Conservation (phyloP, 2,113 vertebrate genomes). For the Pseudorectes ferrugineus region DNA sequence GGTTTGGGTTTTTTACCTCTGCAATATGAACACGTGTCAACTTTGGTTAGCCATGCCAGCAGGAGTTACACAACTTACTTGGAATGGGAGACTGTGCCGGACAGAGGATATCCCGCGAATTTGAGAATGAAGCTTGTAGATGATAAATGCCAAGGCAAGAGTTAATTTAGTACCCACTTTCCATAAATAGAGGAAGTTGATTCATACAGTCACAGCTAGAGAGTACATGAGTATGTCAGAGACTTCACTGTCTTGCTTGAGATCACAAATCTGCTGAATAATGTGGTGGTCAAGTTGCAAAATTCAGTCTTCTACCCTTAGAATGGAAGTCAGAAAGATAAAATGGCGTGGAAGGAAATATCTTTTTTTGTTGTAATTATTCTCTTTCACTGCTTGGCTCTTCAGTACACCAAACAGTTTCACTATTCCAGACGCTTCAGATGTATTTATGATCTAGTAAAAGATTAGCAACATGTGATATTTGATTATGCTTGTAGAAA, state of each 20-base stretch:
- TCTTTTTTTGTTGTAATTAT: not conserved
- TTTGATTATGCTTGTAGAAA: not conserved
- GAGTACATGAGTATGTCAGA: not conserved
- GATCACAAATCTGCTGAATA: not conserved
- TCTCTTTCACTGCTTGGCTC: not conserved
- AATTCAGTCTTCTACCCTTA: not conserved
- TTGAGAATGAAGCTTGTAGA: constrained; percentile 33
- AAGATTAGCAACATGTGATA: not conserved
- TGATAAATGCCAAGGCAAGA: constrained; percentile 36
- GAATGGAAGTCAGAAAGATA: not conserved
- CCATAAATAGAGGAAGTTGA: constrained; percentile 66
- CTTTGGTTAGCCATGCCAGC: not conserved
- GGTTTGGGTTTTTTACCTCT: not conserved
- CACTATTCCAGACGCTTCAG: not conserved
- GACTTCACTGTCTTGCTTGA: not conserved
- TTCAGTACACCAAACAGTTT: not conserved
- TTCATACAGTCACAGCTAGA: constrained; percentile 43
- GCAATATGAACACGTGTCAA: not conserved
- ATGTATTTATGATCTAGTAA: not conserved
- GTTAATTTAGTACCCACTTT: constrained; percentile 37
- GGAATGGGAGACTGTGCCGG: not conserved
- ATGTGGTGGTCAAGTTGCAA: not conserved
- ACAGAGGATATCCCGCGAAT: not conserved
- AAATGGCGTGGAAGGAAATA: not conserved
- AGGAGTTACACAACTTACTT: not conserved